Conservation (phyloP, 1,140 invertebrate genomes). For the Thaumatotibia leucotreta region DNA sequence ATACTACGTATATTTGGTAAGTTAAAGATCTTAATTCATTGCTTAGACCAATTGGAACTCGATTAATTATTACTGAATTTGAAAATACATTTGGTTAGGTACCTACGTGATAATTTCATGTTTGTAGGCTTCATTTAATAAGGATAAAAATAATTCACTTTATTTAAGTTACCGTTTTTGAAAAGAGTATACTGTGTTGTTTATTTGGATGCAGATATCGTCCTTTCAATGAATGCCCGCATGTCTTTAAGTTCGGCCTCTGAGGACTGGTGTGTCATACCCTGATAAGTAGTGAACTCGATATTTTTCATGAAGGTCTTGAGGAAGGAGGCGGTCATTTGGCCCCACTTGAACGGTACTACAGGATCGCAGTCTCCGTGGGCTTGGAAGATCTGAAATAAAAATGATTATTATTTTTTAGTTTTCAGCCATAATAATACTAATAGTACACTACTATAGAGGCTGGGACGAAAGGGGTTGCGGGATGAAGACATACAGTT, state of each 20-base stretch:
- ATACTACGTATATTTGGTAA: slow-evolving; percentile 3
- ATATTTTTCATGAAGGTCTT: slow-evolving; percentile 90
- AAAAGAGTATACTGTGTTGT: slow-evolving; percentile 16
- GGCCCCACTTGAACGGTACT: slow-evolving; percentile 94
- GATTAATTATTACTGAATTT: not conserved
- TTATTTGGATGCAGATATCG: slow-evolving; percentile 58
- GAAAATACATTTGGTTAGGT: not conserved
- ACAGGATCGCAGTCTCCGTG: slow-evolving; percentile 97
- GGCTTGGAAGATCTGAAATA: slow-evolving; percentile 89
- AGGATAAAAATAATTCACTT: slow-evolving; percentile 6
- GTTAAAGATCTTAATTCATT: not conserved
- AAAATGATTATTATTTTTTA: slow-evolving; percentile 9
- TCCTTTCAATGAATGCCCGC: slow-evolving; percentile 73
- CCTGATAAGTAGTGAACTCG: slow-evolving; percentile 92
- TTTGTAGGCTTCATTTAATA: slow-evolving; percentile 1
- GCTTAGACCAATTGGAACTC: not conserved
- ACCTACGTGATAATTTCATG: slow-evolving; percentile 7
- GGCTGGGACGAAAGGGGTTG: too few species aligned
- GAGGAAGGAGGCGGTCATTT: slow-evolving; percentile 91
- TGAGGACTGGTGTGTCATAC: slow-evolving; percentile 91
- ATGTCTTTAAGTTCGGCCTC: slow-evolving; percentile 87
- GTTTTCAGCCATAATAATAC: too few species aligned
- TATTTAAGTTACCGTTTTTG: not conserved
- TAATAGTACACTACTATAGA: too few species aligned
- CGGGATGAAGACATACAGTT: too few species aligned